Percentiles rank a stretch among this genome's conserved stretches.
phyloP scores from a whole-genome alignment of 2,797 vertebrate genomes.

The Mareca strepera region DNA sequence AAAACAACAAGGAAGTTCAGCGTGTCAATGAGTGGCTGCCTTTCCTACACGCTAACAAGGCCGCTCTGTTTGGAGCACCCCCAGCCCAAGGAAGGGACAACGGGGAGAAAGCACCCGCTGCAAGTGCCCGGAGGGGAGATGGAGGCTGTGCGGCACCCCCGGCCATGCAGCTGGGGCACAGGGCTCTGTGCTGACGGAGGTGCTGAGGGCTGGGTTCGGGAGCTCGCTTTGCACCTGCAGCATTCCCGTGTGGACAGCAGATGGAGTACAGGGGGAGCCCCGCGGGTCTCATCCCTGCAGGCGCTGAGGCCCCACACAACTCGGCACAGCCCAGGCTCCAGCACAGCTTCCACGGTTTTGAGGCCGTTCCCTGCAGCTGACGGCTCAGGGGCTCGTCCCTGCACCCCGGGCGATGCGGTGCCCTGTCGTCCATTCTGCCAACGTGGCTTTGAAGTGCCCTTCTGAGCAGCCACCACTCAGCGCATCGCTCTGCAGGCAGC shows the following conservation, averaged over 20 bases:
- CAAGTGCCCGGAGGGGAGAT: fast-evolving
- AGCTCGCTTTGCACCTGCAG: neutral
- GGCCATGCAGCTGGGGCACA: no score
- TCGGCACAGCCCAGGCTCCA: neutral
- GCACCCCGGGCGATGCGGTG: fast-evolving
- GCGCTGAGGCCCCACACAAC: neutral
- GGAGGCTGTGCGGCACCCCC: neutral
- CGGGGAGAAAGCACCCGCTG: neutral
- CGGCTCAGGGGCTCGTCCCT: neutral
- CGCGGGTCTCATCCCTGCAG: fast-evolving
- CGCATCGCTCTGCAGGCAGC: neutral
- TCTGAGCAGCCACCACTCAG: neutral
- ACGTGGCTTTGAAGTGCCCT: neutral
- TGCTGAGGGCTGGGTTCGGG: neutral
- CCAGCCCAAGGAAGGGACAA: neutral
- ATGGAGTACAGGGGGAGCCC: no score
- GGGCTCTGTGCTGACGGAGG: no score
- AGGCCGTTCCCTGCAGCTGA: neutral
- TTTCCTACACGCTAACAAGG: neutral
- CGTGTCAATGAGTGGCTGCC: neutral
- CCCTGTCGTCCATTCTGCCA: neutral
- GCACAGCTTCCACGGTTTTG: neutral
- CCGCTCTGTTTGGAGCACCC: neutral
- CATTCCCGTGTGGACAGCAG: fast-evolving
- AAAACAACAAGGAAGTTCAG: neutral